These are phyloP conservation scores for Rhopalosiphum nymphaeae DNA, from an alignment of 2,888 invertebrate species.

Conservation along the genomic window DNA sequence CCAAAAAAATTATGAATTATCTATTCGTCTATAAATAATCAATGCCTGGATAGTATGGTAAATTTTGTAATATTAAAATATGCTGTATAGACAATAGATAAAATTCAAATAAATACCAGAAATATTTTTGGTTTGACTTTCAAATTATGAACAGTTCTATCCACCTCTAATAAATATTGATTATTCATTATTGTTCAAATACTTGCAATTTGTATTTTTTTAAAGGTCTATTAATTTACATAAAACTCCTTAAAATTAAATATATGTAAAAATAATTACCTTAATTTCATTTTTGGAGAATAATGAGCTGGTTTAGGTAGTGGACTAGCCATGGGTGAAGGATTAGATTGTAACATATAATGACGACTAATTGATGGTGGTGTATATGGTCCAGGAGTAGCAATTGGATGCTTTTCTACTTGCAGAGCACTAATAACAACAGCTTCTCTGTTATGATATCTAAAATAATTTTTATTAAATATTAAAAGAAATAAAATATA, in stretches of 20 bases:
- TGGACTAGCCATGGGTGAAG: slow-evolving; percentile 67
- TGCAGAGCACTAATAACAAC: slow-evolving; percentile 93
- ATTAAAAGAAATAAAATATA: background rate
- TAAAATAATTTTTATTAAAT: slow-evolving; percentile 69
- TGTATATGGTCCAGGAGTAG: slow-evolving; percentile 68
- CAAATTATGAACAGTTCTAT: no score
- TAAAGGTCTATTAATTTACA: background rate
- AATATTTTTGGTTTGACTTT: no score
- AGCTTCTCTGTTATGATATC: slow-evolving; percentile 93
- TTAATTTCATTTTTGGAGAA: slow-evolving; percentile 93
- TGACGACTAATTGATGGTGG: slow-evolving; percentile 67
- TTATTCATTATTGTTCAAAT: background rate
- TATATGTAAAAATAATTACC: slow-evolving; percentile 73
- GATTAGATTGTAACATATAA: slow-evolving; percentile 65
- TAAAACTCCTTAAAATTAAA: slow-evolving; percentile 17
- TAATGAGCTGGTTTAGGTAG: slow-evolving; percentile 75
- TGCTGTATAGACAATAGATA: no score
- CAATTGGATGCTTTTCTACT: slow-evolving; percentile 79
- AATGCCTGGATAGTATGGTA: no score
- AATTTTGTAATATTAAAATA: no score
- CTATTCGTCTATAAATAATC: no score
- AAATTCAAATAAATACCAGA: no score
- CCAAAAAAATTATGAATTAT: no score
- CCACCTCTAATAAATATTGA: background rate
- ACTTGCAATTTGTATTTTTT: background rate